Evolutionary conservation across 1,140 invertebrate species (phyloP), one percentile per base, ranked within the genome.

Genomic region (Neotoxoptera formosana): DNA sequence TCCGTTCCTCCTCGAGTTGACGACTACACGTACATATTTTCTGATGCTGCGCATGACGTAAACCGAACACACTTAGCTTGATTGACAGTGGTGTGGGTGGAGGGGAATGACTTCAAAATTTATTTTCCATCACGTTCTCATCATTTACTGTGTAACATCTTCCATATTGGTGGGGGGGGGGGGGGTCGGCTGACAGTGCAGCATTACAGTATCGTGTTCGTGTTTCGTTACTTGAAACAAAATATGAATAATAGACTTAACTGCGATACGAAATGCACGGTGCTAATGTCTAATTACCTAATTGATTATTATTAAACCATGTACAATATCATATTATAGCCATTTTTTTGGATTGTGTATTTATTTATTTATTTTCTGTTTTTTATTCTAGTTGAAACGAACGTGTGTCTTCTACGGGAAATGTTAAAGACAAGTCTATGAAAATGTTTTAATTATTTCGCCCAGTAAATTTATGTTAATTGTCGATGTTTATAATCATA

Each of bases 331-430:
- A 76, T 67, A 67, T 30, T 17, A 67, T 67, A 4, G 30, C 0
- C 7, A 60, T 30, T 11, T 76, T 89, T 41, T 56, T 67, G 14
- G 17, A 51, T 20, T 36, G 30, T 45, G 1, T 20, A 21, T 11
- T 41, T 36, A 90, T 67, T 60, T 45, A 45, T 90, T 48, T 48
- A 48, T 41, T 17, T 23, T 7, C 60, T 60, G 56, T 89, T 23
- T 90, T 90, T 60, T 90, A 53, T 90, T 90, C 23, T 30, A 90
- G 89, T 67, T 45, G 53, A 67, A 45, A 47, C 11, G 25, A 67
- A 34, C 25, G 47, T 53, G 21, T 51, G 47, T 53, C 48, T 47
- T 48, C 47, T n/a, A 23, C n/a, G 30, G 30, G n/a, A 53, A 56
- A 36, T 14, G 25, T 30, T 84, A 60, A 67, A 88, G n/a, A 86